Percentiles rank a stretch among this genome's conserved stretches.
Conservation (phyloP, 2,888 invertebrate genomes). For the Cepaea hortensis region DNA sequence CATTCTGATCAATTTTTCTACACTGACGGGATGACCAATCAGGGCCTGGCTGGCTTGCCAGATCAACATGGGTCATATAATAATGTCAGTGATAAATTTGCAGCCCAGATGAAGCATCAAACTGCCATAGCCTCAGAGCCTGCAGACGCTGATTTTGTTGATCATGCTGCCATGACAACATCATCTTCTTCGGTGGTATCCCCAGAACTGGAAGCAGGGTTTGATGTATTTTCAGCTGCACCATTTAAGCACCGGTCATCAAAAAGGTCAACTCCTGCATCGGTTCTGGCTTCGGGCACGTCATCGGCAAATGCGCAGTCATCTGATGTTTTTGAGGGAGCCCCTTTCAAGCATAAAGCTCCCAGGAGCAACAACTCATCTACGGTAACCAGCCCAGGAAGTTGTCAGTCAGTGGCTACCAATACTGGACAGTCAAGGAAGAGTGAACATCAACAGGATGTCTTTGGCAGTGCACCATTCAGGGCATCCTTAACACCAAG, state of each 20-base stretch:
- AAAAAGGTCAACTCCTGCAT: slow-evolving; percentile 56
- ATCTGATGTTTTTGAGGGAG: slow-evolving; percentile 72
- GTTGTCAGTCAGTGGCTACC: slow-evolving; percentile 39
- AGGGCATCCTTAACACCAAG: slow-evolving; percentile 57
- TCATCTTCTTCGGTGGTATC: slow-evolving; percentile 54
- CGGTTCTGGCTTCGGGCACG: slow-evolving; percentile 49
- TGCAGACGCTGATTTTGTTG: slow-evolving; percentile 45
- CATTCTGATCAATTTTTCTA: slow-evolving; percentile 7
- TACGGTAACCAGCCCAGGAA: slow-evolving; percentile 43
- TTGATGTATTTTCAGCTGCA: slow-evolving; percentile 73
- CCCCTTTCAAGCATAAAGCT: slow-evolving; percentile 67
- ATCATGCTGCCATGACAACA: slow-evolving; percentile 49
- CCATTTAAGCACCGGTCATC: slow-evolving; percentile 69
- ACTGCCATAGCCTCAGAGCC: slow-evolving; percentile 39
- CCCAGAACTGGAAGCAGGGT: slow-evolving; percentile 49
- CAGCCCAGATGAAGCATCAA: not conserved
- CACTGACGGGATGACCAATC: slow-evolving; percentile 19
- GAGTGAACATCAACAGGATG: slow-evolving; percentile 54
- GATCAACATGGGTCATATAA: slow-evolving; percentile 10
- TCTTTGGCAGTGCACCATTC: slow-evolving; percentile 72
- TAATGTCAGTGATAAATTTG: not conserved
- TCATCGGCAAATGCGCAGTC: slow-evolving; percentile 54
- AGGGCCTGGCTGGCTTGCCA: slow-evolving; percentile 18
- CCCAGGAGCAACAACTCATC: slow-evolving; percentile 47
- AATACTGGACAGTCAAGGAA: slow-evolving; percentile 28